phyloP scores from a whole-genome alignment of 2,113 vertebrate species.

The Bombycilla garrulus region DNA sequence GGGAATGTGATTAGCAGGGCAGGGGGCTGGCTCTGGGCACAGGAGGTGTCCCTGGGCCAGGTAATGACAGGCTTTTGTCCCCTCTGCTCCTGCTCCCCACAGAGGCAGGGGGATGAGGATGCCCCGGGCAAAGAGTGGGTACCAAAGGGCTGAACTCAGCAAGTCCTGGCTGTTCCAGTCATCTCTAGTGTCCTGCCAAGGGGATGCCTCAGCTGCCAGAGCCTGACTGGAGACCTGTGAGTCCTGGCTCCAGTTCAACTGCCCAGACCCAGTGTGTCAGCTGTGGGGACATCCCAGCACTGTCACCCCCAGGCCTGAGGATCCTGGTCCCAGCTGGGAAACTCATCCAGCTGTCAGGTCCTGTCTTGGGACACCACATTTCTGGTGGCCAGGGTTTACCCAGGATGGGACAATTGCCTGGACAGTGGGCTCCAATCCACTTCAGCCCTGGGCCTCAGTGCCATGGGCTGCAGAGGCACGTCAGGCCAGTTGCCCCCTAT shows the following conservation, averaged over 20 bases:
- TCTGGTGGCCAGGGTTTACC: neutral
- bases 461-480: rapidly evolving
- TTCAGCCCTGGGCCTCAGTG: neutral
- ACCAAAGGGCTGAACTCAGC: slow-evolving; percentile 4
- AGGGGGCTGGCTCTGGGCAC: slow-evolving; percentile 36
- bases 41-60: neutral
- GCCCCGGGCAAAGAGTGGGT: neutral
- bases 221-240: neutral
- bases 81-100: neutral
- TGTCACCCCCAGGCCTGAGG: neutral
- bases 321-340: neutral
- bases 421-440: neutral
- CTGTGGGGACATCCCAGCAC: neutral
- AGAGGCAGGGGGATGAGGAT: neutral
- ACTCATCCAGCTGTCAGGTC: neutral
- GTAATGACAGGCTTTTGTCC: slow-evolving; percentile 43
- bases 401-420: neutral
- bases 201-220: neutral
- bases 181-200: neutral
- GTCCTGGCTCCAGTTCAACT: neutral
- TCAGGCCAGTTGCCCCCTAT: rapidly evolving
- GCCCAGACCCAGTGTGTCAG: neutral
- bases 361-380: neutral
- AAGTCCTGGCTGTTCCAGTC: neutral
- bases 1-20: neutral